Conservation (phyloP, 2,797 vertebrate genomes). For the Peromyscus aztecus region DNA sequence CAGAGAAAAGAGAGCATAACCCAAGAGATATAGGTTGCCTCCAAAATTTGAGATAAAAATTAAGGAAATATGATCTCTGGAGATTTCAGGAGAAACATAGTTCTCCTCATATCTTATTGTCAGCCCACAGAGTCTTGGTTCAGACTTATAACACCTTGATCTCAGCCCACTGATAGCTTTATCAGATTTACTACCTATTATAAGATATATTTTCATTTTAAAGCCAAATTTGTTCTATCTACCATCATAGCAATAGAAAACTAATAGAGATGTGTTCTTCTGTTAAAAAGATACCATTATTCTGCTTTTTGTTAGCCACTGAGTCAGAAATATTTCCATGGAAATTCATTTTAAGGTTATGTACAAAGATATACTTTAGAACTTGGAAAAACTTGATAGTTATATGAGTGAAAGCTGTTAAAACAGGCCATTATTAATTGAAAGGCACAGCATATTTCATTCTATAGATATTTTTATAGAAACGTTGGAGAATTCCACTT, state of each 20-base stretch:
- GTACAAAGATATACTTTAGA: neutral
- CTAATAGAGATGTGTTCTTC: neutral
- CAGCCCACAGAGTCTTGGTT: neutral
- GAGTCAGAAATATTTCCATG: conserved; percentile 34
- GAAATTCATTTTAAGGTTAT: conserved; percentile 20
- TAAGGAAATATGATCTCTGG: neutral
- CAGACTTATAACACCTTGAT: neutral
- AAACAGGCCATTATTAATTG: neutral
- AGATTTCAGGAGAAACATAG: neutral
- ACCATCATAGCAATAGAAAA: neutral
- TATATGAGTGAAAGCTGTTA: neutral
- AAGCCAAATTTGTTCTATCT: conserved; percentile 7
- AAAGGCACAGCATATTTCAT: neutral
- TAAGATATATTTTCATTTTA: neutral
- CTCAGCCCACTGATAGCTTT: neutral
- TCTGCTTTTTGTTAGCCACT: conserved; percentile 7
- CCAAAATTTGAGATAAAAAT: conserved; percentile 7
- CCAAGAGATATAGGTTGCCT: neutral
- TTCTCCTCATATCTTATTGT: neutral
- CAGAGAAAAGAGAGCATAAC: neutral
- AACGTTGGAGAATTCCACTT: neutral
- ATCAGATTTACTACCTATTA: neutral
- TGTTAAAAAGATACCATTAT: neutral
- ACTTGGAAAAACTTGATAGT: neutral
- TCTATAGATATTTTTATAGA: conserved; percentile 17